phyloP scores from a whole-genome alignment of 2,888 invertebrate genomes.

The Rhopalosiphum nymphaeae region DNA sequence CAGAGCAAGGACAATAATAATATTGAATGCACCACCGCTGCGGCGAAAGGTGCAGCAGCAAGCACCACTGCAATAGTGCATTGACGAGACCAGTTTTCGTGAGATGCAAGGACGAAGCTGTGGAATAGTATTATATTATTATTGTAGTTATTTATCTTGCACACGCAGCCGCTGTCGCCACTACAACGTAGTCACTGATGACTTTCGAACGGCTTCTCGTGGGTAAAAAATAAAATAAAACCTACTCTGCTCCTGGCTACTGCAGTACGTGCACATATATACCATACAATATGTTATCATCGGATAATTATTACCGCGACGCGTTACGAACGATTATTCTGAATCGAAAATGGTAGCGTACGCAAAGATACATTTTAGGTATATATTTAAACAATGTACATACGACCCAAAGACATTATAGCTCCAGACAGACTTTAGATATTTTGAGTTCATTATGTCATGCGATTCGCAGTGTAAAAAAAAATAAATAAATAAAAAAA shows the following conservation, averaged over 20 bases:
- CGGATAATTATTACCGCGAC: background rate
- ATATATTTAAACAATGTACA: background rate
- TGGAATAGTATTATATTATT: background rate
- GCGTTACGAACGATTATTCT: background rate
- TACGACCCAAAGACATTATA: background rate
- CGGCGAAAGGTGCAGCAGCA: background rate
- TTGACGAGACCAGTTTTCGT: background rate
- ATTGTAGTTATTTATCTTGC: background rate
- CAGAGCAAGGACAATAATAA: background rate
- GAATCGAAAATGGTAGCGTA: background rate
- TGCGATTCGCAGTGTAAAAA: background rate
- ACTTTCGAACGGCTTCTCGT: conserved; percentile 13
- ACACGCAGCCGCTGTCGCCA: background rate
- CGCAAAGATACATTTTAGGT: background rate
- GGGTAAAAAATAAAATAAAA: background rate
- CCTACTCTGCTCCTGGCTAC: background rate
- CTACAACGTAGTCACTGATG: background rate
- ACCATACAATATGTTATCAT: background rate
- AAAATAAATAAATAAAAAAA: background rate
- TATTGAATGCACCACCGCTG: background rate
- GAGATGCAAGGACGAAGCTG: background rate
- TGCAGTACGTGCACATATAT: background rate
- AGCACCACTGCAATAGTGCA: background rate
- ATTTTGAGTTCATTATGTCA: background rate
- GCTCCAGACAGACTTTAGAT: background rate